Conservation (phyloP, 35 echinoderm and acorn worm genomes). For the Acanthaster planci region DNA sequence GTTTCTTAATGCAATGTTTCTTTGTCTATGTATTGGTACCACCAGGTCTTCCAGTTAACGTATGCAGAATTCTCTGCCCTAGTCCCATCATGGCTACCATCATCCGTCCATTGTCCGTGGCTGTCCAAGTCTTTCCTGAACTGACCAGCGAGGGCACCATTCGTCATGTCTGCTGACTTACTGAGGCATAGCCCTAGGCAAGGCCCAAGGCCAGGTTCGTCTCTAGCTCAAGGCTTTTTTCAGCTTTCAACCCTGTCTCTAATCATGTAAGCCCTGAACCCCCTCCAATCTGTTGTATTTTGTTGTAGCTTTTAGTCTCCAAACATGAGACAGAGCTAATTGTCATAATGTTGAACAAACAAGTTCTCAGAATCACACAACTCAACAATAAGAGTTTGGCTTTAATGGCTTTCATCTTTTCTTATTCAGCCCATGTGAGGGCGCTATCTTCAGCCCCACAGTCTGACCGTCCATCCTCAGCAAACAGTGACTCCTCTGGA, state of each 20-base stretch:
- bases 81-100: not conserved
- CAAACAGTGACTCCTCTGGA: conserved; percentile 15
- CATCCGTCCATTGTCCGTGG: not conserved
- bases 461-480: conserved; percentile 22
- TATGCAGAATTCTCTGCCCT: not conserved
- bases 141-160: not conserved
- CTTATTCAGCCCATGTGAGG: not conserved
- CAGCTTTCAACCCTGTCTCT: too few species aligned
- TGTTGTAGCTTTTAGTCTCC: too few species aligned
- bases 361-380: too few species aligned
- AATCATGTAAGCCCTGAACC: too few species aligned
- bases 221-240: too few species aligned
- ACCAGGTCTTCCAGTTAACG: not conserved
- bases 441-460: not conserved
- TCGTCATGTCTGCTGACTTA: conserved; percentile 21
- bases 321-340: too few species aligned
- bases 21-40: not conserved
- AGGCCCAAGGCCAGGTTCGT: too few species aligned
- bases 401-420: too few species aligned
- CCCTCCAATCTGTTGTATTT: too few species aligned
- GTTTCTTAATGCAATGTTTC: too few species aligned
- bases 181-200: not conserved
- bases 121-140: conserved; percentile 16
- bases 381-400: too few species aligned
- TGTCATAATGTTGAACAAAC: too few species aligned